Percentiles rank a stretch among this genome's conserved stretches.
These are phyloP conservation scores for Argentina silus DNA, from an alignment of 2,797 vertebrate genomes.

Conservation along the genomic window DNA sequence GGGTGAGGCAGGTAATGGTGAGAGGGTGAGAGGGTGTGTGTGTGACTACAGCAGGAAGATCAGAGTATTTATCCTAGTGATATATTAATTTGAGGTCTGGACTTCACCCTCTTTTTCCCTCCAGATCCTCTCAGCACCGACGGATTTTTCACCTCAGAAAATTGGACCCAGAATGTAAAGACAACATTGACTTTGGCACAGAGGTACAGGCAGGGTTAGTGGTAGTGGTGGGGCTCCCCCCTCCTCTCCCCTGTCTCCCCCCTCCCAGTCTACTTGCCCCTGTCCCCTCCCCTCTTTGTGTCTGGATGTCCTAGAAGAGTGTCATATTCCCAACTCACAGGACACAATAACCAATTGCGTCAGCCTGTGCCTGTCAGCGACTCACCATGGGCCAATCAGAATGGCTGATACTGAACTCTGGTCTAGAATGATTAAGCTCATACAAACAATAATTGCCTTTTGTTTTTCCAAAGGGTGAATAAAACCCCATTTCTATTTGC, in stretches of 20 bases:
- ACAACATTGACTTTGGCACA: conserved; percentile 73
- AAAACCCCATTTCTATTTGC: too few species aligned
- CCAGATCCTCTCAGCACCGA: conserved; percentile 41
- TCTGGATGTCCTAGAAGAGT: too few species aligned
- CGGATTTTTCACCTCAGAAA: conserved; percentile 48
- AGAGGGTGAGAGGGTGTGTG: conserved; percentile 44
- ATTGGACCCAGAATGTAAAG: conserved; percentile 49
- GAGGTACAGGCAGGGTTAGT: conserved; percentile 45
- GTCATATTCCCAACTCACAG: too few species aligned
- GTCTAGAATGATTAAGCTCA: too few species aligned
- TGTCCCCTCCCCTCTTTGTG: neutral
- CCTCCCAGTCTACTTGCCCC: conserved; percentile 16
- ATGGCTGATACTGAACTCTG: too few species aligned
- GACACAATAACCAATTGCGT: too few species aligned
- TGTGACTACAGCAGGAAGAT: conserved; percentile 61
- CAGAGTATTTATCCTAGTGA: conserved; percentile 61
- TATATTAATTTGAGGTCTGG: conserved; percentile 59
- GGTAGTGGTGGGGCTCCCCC: conserved; percentile 49
- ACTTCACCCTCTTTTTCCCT: conserved; percentile 38
- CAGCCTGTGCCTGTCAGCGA: too few species aligned
- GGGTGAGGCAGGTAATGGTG: conserved; percentile 39
- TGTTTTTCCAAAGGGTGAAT: too few species aligned
- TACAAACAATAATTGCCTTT: too few species aligned
- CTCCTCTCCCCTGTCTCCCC: conserved; percentile 15
- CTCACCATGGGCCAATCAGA: too few species aligned